These are phyloP conservation scores for Eulemur coronatus DNA, from an alignment of 2,797 vertebrate genomes.

Conservation along the genomic window DNA sequence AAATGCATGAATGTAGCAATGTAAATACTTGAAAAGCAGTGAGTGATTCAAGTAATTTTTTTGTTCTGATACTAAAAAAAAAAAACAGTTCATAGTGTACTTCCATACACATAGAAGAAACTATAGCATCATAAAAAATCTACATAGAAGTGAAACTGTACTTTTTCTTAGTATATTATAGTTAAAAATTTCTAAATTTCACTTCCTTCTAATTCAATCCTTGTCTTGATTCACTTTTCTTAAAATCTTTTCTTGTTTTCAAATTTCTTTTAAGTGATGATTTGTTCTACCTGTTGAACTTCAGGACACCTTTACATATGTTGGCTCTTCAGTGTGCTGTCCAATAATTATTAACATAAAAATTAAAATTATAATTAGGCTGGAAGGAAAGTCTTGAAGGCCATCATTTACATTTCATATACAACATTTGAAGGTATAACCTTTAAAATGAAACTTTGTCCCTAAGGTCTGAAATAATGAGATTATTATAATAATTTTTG, in stretches of 20 bases:
- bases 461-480: slow-evolving; percentile 58
- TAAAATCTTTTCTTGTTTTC: not conserved
- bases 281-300: not conserved
- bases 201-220: not conserved
- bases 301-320: not conserved
- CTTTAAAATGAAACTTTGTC: slow-evolving; percentile 47
- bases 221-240: not conserved
- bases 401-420: slow-evolving; percentile 24
- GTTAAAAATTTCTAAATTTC: not conserved
- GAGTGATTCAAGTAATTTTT: not conserved
- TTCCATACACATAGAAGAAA: not conserved
- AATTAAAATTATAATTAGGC: not conserved
- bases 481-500: slow-evolving; percentile 40
- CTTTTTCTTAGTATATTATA: not conserved
- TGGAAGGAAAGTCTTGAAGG: slow-evolving; percentile 28
- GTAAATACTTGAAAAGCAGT: not conserved
- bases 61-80: not conserved
- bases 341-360: slow-evolving; percentile 6
- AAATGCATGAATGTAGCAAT: not conserved
- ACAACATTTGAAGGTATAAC: not conserved
- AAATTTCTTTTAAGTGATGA: not conserved
- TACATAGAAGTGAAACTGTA: not conserved
- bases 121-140: not conserved
- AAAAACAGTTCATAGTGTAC: not conserved
- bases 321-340: not conserved